These are phyloP conservation scores for Watsonalla binaria DNA, from an alignment of 2,888 invertebrate species.

Conservation along the genomic window DNA sequence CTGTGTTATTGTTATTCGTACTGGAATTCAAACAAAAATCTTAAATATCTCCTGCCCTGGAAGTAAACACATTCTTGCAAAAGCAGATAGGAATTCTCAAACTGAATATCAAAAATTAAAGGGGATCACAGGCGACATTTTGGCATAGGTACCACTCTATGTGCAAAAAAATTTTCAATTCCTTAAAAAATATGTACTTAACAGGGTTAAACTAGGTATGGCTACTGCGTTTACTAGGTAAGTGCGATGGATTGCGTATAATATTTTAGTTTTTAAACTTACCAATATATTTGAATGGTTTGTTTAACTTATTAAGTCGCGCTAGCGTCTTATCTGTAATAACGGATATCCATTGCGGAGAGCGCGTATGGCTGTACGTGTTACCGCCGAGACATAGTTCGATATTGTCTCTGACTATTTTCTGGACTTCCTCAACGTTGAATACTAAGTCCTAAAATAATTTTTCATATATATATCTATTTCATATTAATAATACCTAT, in stretches of 20 bases:
- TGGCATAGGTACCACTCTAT: no score
- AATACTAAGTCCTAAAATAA: constrained; percentile 62
- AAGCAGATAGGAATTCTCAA: background rate
- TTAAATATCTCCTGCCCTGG: background rate
- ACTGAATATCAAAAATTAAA: no score
- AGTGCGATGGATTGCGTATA: no score
- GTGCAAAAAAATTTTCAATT: no score
- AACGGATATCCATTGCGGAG: constrained; percentile 82
- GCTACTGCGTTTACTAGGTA: no score
- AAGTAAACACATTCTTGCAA: no score
- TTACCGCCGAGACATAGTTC: constrained; percentile 86
- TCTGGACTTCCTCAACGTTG: constrained; percentile 86
- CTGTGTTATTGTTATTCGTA: constrained; percentile 90
- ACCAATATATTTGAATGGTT: constrained; percentile 88
- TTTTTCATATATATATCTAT: background rate
- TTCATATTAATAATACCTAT: no score
- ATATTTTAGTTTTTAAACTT: constrained; percentile 32
- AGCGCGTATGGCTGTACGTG: constrained; percentile 76
- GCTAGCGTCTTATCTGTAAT: constrained; percentile 87
- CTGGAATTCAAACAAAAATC: constrained; percentile 50
- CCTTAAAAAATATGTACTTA: no score
- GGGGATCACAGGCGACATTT: no score
- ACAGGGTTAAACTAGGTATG: no score
- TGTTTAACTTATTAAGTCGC: constrained; percentile 85
- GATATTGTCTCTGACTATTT: constrained; percentile 86